Base-by-base conservation (phyloP, 2,797 vertebrate species). In the Tarsius wallacei region DNA sequence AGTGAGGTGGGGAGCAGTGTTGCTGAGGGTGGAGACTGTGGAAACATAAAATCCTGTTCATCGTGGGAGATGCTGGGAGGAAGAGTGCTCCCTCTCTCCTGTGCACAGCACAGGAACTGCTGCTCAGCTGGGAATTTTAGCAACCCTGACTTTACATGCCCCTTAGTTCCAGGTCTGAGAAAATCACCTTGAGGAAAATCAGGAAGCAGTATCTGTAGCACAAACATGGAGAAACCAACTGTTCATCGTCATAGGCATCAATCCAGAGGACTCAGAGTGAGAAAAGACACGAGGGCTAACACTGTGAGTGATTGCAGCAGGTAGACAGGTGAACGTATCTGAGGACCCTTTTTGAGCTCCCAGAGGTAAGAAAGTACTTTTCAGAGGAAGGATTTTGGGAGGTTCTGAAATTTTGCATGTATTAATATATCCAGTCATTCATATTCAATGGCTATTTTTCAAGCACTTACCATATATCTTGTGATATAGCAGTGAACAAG, bases 1-100 rank as follows among this genome's bases (percentile, higher is more conserved):
- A 93, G 96, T 95, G 61, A 66, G 85, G 93, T 61, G 82, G 22
- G 70, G 57, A 86, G 55, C 55, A 55, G 31, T 57, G 78, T n/a
- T 96, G 76, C 68, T 91, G 49, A 24, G 83, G 33, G 33, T 61
- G 49, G 55, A 53, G 71, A 91, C 93, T 95, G 26, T 16, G 21
- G 17, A 82, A 33, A 81, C 57, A 53, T 77, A 68, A 90, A 74
- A 71, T 51, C 21, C 16, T 93, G 78, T 24, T 74, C 53, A 5
- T 42, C 70, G 68, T 93, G 90, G 76, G 91, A 87, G 87, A 26
- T 77, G 90, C 94, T 28, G 0, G 71, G 16, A 61, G 33, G 51
- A 24, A 90, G 17, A 61, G 93, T 33, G 93, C n/a, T 71, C 57
- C 47, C 1, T 7, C 0, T 70, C 16, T 0, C 1, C 0, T 9